Evolutionary conservation across 1,140 invertebrate species (phyloP).

Genomic region (Aphis craccivora): DNA sequence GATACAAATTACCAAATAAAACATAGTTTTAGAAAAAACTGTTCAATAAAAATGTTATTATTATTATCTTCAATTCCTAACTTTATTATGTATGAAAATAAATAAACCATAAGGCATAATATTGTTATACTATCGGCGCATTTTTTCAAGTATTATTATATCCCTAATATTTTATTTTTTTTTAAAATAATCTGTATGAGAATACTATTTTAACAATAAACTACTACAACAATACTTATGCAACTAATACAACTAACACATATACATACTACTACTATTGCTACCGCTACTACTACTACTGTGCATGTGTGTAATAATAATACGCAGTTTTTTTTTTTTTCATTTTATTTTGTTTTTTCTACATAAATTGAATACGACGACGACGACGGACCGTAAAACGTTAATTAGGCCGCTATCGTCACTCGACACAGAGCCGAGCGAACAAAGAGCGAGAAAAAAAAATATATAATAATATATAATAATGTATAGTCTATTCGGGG

Average conservation of each 20-base stretch:
- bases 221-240: neutral
- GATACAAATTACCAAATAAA: neutral
- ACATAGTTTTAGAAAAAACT: neutral
- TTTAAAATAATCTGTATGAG: neutral
- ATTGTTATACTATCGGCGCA: neutral
- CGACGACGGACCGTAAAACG: neutral
- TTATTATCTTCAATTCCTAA: neutral
- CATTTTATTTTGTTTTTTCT: neutral
- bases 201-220: neutral
- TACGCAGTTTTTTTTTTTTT: neutral
- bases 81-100: neutral
- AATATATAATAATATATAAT: neutral
- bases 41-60: neutral
- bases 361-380: neutral
- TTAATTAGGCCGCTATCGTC: conserved; percentile 47
- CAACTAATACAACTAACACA: neutral
- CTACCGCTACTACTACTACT: too few relatives aligned
- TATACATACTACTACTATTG: neutral
- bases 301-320: neutral
- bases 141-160: neutral
- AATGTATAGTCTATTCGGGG: conserved; percentile 20
- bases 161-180: neutral
- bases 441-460: conserved; percentile 44
- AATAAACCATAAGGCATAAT: neutral
- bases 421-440: neutral